Evolutionary conservation across 2,797 vertebrate species (phyloP), one percentile per base, ranked within the genome.

Genomic region (Uromys caudimaculatus): DNA sequence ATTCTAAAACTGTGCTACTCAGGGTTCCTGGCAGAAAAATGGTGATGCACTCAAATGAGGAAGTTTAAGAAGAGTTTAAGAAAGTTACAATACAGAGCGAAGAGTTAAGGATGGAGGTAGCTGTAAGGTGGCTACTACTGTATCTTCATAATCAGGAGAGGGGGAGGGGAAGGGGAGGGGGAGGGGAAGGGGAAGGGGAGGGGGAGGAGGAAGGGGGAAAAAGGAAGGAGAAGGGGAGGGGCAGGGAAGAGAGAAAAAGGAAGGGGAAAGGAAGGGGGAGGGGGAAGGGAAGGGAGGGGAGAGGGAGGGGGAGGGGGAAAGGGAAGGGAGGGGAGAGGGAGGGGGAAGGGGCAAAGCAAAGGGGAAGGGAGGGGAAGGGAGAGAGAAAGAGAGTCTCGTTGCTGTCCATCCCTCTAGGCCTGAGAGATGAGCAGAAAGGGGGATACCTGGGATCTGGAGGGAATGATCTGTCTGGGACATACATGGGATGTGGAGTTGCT

Each of bases 171-270:
- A 12, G 29, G 62, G 29, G 11, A 4, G 27, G 8, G 4, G 4
- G 3, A 24, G 10, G 24, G 60, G 60, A 1, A 11, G 27, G 27
- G 24, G 8, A 11, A 4, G 23, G 6, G 24, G 10, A 11, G 60
- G 9, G 3, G 3, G 1, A 12, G 60, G 17, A 1, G 6, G 17
- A 24, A 3, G 27, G 11, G 6, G 14, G 32, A 2, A 52, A 13
- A 52, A 13, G 13, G 44, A 44, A 44, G 12, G 52, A 13, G 17
- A 19, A 3, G n/a, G n/a, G n/a, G n/a, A n/a, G n/a, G n/a, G n/a
- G n/a, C n/a, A n/a, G n/a, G n/a, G n/a, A n/a, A n/a, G n/a, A n/a
- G n/a, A n/a, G n/a, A n/a, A n/a, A n/a, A n/a, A n/a, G n/a, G n/a
- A n/a, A n/a, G n/a, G n/a, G n/a, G n/a, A n/a, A n/a, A n/a, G 2